Evolutionary conservation across 2,797 vertebrate species (phyloP), one percentile per base, ranked within the genome.

Genomic region (Knipowitschia caucasica): DNA sequence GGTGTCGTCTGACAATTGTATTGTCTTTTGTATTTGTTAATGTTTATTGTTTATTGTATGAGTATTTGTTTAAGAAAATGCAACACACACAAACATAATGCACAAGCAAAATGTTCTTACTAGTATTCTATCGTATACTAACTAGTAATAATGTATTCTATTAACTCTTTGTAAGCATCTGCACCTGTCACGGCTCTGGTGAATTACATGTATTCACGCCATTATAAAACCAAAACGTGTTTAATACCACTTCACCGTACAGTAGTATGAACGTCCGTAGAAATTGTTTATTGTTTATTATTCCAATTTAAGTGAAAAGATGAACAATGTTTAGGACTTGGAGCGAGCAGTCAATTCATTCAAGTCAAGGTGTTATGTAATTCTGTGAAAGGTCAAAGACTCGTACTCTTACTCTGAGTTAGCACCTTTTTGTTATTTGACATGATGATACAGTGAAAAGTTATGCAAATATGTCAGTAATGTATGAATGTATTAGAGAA

Each of bases 351-450:
- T 5, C 9, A 26, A 54, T 52, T 70, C n/a, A n/a, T n/a, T n/a
- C n/a, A n/a, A n/a, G 50, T 57, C 52, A 68, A 30, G 43, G 34
- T 34, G 33, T 69, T 64, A 63, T 53, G 62, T 26, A 78, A 51
- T 26, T 64, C 60, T 53, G 62, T 26, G 76, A 51, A 23, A 62
- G 43, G 2, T 17, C n/a, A 10, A 27, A 26, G 15, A 14, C 17
- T 24, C 5, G 14, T 14, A 34, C 21, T 11, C 7, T 49, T 7
- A 10, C 7, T 21, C 1, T 23, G 21, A 23, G 2, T 10, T 11
- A 11, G 11, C 4, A 7, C 6, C 7, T 42, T 42, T 8, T 17
- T 3, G 24, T 27, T 7, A 15, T 26, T 25, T 12, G 42, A 51
- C 9, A n/a, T 27, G 17, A 7, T 3, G 17, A 7, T 3, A n/a